Base-by-base conservation (phyloP, 2,888 invertebrate species). In the Chaetogeoica ovagalla region DNA sequence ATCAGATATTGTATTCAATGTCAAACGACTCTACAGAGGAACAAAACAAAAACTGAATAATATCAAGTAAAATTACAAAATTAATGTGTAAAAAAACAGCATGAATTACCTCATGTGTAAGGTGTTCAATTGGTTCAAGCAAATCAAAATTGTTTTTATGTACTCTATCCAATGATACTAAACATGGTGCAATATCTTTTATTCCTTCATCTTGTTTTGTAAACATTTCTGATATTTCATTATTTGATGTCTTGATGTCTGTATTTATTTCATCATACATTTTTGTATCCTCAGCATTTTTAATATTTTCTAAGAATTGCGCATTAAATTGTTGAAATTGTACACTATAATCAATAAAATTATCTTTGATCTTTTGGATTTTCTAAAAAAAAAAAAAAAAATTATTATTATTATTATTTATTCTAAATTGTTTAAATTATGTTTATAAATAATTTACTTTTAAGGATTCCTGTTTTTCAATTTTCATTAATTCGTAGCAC, bases 391-490 rank as follows among this genome's bases (percentile, higher is more conserved):
- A 55, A 6, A 48, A 23, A 23, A 55, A 21, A 39, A 55, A 23
- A 73, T 65, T 7, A 65, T n/a, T 23, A 55, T 37, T 65, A 57
- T 8, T n/a, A 30, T 72, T 9, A 23, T n/a, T 60, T 72, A 19
- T 43, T 30, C 30, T 30, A 30, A 43, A 43, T 43, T 43, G 9
- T 43, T 43, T 23, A 30, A 11, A 23, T 13, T 48, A 7, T n/a
- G n/a, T 7, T 30, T 39, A 39, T 66, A 43, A 30, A 68, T 9
- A 48, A 60, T 39, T 70, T 79, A 79, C 79, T 55, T 79, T 57
- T 63, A 79, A 63, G 30, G 79, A 71, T 71, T 79, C 43, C 13
- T 71, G 63, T 65, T 79, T 79, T 71, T 79, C 79, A 23, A 63
- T 23, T 7, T 79, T 23, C 79, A 79, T 57, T 57, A 17, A 39